A percentile compares a stretch with the other conserved stretches of the same genome.
Evolutionary conservation across 1,140 invertebrate species (phyloP).

Genomic region (Dendrolimus kikuchii): DNA sequence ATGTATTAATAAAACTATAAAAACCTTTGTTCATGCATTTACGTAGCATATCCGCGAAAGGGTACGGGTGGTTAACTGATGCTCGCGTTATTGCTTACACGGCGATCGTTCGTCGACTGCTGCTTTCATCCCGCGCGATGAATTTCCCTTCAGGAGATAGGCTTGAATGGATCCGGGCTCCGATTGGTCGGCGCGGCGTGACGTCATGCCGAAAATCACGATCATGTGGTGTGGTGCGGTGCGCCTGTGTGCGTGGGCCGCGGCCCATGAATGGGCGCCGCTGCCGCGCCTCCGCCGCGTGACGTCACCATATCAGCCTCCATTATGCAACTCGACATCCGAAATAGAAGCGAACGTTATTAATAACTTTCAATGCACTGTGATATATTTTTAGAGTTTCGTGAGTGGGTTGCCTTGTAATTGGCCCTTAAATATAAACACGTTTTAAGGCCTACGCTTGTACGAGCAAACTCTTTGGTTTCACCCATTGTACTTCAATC

Average conservation of each 20-base stretch:
- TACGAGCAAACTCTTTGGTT: no score
- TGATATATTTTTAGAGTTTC: constrained; percentile 3
- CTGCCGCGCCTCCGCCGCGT: constrained; percentile 36
- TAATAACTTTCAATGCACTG: constrained; percentile 39
- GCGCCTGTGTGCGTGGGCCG: constrained; percentile 28
- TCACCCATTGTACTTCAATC: no score
- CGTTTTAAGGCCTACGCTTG: no score
- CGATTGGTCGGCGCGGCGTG: constrained; percentile 53
- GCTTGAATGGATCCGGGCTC: constrained; percentile 62
- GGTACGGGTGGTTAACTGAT: constrained; percentile 13
- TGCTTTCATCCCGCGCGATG: constrained; percentile 44
- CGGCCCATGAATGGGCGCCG: constrained; percentile 50
- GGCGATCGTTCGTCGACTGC: constrained; percentile 49
- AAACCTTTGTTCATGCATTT: constrained; percentile 9
- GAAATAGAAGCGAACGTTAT: constrained; percentile 39
- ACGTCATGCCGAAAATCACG: constrained; percentile 63
- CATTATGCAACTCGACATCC: constrained; percentile 52
- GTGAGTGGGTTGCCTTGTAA: background rate
- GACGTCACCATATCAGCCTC: constrained; percentile 50
- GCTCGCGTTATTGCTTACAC: constrained; percentile 17
- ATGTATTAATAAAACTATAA: constrained; percentile 4
- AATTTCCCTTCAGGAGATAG: constrained; percentile 66
- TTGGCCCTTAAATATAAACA: background rate
- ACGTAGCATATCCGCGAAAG: constrained; percentile 10
- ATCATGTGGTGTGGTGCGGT: constrained; percentile 33